Percentiles rank a stretch among this genome's conserved stretches.
Conservation (phyloP, 2,797 vertebrate genomes). For the Rousettus madagascariensis region DNA sequence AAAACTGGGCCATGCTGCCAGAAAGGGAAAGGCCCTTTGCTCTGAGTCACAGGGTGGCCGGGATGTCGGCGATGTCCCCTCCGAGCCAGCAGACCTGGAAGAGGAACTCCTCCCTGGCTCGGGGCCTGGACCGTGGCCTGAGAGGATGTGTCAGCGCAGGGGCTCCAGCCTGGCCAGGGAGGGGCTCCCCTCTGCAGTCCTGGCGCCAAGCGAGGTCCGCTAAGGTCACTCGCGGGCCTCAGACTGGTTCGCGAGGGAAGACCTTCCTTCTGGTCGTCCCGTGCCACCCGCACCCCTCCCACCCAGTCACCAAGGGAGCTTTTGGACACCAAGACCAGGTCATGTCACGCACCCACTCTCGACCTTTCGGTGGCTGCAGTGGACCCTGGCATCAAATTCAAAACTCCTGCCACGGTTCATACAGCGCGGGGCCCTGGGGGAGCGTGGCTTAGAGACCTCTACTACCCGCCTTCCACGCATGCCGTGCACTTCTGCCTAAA, state of each 20-base stretch:
- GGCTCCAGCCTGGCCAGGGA: not conserved
- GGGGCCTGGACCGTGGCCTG: not conserved
- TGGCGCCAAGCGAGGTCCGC: not conserved
- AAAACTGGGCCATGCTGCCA: conserved; percentile 20
- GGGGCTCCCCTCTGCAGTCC: not conserved
- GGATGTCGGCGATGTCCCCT: not conserved
- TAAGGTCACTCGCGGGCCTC: not conserved
- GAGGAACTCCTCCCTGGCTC: conserved; percentile 22
- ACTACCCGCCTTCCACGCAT: not conserved
- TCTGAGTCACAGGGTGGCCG: not conserved
- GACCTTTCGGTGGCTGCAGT: not conserved
- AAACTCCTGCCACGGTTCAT: accelerated
- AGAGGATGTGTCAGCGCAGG: not conserved
- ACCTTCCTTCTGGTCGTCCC: not conserved
- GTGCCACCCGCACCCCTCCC: not conserved
- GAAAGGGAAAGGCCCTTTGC: conserved; percentile 54
- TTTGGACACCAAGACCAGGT: not conserved
- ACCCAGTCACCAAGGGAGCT: not conserved
- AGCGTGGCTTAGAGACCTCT: not conserved
- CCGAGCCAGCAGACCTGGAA: conserved; percentile 12
- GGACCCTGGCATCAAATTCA: not conserved
- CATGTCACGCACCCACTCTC: not conserved
- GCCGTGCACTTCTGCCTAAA: not conserved
- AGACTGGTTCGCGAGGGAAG: not conserved
- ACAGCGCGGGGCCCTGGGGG: not conserved